Evolutionary conservation across 2,888 invertebrate genomes (phyloP), one percentile per base, ranked within the genome.

Genomic region (Carpatolechia fugitivella): DNA sequence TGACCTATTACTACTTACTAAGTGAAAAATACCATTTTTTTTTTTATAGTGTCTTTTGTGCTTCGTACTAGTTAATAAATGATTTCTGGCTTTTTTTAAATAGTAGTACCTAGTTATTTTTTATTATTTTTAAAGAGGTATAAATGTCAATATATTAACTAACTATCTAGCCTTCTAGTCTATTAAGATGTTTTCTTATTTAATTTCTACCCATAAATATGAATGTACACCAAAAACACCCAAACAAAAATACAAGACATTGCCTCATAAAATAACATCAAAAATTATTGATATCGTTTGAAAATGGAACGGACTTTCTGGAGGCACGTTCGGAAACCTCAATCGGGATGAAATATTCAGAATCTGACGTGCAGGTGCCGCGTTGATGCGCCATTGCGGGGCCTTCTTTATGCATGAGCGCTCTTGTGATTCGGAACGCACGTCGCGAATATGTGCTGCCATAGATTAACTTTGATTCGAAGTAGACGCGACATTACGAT

Each of bases 361-460:
- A 55, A 60, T 20, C 60, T 79, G 81, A 79, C 76, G 81, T 79
- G 73, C 87, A 88, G 87, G 88, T 87, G 85, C 68, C 74, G 66
- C 55, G 54, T 54, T 69, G 75, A 70, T 70, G 68, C 74, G 74
- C 74, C 72, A 72, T 68, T 76, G 75, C 73, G 75, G 58, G 56
- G 69, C 62, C 71, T 85, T 82, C 86, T 84, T 84, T 86, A 89
- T 88, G 88, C 88, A 89, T 89, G 87, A 85, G 80, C 74, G 71
- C 78, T 78, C 80, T 80, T 80, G 78, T 78, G 82, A 82, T 82
- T 81, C 80, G 73, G 74, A 80, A 79, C 83, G 81, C 80, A 80
- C 78, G 74, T 72, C 73, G 68, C 66, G 72, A 70, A 80, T 80
- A 78, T 81, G 75, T 77, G 68, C 50, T 33, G 54, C 7, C 74